Percentiles rank a stretch among this genome's conserved stretches.
Evolutionary conservation across 2,888 invertebrate genomes (phyloP).

Genomic region (Scaptomyza flava): DNA sequence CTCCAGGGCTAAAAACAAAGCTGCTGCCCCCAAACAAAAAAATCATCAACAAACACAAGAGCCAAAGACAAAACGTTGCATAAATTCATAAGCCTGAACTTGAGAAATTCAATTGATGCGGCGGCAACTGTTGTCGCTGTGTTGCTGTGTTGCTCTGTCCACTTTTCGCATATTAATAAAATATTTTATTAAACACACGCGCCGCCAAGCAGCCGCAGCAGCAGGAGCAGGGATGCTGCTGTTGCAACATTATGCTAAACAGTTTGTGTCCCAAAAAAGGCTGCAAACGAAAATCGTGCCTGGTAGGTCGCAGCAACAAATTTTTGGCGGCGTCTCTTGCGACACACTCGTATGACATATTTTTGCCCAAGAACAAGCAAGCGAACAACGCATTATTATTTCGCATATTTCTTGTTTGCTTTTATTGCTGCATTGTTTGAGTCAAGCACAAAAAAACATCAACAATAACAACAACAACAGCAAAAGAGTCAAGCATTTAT

Average conservation of each 20-base stretch:
- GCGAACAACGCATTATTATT: conserved; percentile 58
- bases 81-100: conserved; percentile 78
- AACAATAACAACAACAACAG: not conserved
- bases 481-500: conserved; percentile 38
- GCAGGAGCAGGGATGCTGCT: conserved; percentile 7
- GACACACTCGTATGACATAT: conserved; percentile 83
- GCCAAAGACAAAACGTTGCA: conserved; percentile 69
- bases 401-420: conserved; percentile 16
- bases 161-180: conserved; percentile 78
- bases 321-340: conserved; percentile 84
- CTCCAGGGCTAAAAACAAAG: conserved; percentile 48
- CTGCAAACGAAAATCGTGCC: conserved; percentile 78
- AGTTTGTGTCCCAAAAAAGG: conserved; percentile 75
- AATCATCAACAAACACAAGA: conserved; percentile 25
- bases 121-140: conserved; percentile 35
- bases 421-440: conserved; percentile 60
- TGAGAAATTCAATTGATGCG: conserved; percentile 80
- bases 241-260: conserved; percentile 75
- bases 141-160: conserved; percentile 36
- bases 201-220: conserved; percentile 31
- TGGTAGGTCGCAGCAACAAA: conserved; percentile 63
- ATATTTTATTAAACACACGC: conserved; percentile 81
- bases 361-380: conserved; percentile 58
- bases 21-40: conserved; percentile 23
- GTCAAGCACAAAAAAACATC: conserved; percentile 4